Evolutionary conservation across 2,113 vertebrate species (phyloP).

Genomic region (Toxotes jaculatrix): DNA sequence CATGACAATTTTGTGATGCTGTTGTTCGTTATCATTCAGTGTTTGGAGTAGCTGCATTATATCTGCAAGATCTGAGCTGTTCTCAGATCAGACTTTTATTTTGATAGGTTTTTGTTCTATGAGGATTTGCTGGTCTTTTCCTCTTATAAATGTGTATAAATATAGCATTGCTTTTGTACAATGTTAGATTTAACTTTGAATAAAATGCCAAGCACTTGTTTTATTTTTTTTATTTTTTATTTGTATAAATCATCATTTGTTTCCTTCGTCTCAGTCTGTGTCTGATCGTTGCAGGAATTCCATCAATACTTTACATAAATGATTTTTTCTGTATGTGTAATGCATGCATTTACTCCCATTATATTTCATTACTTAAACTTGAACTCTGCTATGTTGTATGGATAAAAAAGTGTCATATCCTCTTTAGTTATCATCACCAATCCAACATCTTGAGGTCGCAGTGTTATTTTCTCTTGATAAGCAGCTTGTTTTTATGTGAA

Average conservation of each 20-base stretch:
- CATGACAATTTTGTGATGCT: conserved; percentile 1
- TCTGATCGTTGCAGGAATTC: conserved; percentile 45
- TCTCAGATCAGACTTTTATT: conserved; percentile 41
- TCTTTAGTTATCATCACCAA: conserved; percentile 17
- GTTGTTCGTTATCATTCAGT: neutral
- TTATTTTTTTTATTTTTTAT: neutral
- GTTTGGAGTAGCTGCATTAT: conserved; percentile 31
- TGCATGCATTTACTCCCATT: conserved; percentile 67
- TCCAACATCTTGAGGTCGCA: conserved; percentile 23
- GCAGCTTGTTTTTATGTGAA: conserved; percentile 37
- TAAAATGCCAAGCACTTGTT: conserved; percentile 66
- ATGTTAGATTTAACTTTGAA: conserved; percentile 30
- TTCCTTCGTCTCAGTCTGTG: conserved; percentile 14
- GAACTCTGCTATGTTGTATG: conserved; percentile 41
- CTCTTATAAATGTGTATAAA: conserved; percentile 54
- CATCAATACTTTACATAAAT: conserved; percentile 31
- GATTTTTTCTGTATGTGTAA: conserved; percentile 32
- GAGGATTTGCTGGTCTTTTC: conserved; percentile 83
- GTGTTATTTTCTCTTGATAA: conserved; percentile 40
- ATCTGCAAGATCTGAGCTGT: conserved; percentile 42
- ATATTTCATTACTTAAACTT: conserved; percentile 60
- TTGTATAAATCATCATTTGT: neutral
- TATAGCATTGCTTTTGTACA: conserved; percentile 56
- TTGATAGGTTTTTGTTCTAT: conserved; percentile 43
- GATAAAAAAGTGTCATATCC: conserved; percentile 22